Conservation (phyloP, 2,797 vertebrate genomes). For the Poecile montanus region DNA sequence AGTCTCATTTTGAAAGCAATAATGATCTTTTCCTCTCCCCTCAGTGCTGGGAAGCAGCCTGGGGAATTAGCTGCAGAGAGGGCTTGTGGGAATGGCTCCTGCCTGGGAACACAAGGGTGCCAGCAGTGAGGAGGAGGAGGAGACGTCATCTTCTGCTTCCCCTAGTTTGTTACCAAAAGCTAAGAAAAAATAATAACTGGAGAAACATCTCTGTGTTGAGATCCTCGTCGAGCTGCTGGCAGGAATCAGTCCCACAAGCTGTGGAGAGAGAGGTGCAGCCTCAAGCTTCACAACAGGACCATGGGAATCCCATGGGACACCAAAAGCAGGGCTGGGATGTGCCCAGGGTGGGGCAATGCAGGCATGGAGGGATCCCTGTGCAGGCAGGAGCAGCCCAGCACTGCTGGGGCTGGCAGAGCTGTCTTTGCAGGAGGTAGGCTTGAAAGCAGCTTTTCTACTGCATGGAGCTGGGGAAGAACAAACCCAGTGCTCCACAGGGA, state of each 20-base stretch:
- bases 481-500: background rate
- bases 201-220: background rate
- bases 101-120: background rate
- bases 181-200: background rate
- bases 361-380: background rate
- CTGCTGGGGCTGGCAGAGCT: background rate
- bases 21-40: constrained; percentile 45
- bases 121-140: background rate
- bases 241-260: background rate
- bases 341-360: background rate
- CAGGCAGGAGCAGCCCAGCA: background rate
- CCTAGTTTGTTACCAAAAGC: background rate
- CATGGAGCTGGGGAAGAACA: background rate
- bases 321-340: background rate
- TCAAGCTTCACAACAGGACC: fast-evolving
- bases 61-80: constrained; percentile 24
- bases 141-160: background rate
- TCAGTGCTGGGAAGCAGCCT: constrained; percentile 17
- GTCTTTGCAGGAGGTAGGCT: background rate
- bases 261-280: background rate
- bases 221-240: background rate
- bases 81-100: background rate
- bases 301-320: fast-evolving
- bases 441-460: background rate
- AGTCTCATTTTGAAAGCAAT: constrained; percentile 32